A percentile compares a stretch with the other conserved stretches of the same genome.
Conservation (phyloP, 1,140 invertebrate genomes). For the Drosophila baimaii region DNA sequence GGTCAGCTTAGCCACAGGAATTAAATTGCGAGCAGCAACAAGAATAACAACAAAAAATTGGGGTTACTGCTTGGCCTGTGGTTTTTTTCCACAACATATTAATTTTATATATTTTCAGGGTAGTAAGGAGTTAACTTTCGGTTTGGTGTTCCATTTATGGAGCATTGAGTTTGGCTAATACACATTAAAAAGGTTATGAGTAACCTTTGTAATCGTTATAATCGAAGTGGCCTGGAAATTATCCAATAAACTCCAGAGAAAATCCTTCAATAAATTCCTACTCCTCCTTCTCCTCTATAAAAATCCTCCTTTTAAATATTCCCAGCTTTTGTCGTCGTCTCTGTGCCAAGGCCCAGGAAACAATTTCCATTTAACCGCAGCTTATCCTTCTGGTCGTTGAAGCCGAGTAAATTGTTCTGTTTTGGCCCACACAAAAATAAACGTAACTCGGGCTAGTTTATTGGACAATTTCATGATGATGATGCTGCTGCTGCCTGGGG, state of each 20-base stretch:
- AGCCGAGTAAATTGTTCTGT: slow-evolving; percentile 36
- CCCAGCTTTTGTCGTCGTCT: slow-evolving; percentile 11
- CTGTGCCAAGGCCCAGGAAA: slow-evolving; percentile 2
- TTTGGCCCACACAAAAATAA: slow-evolving; percentile 45
- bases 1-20: slow-evolving; percentile 59
- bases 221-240: background rate
- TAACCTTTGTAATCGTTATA: background rate
- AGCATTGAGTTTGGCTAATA: background rate
- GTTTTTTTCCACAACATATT: too few relatives aligned
- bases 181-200: background rate
- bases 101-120: slow-evolving; percentile 4
- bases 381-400: slow-evolving; percentile 38
- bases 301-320: slow-evolving; percentile 19
- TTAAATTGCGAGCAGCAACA: slow-evolving; percentile 34
- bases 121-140: slow-evolving; percentile 2
- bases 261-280: background rate
- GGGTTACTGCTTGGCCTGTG: slow-evolving; percentile 1
- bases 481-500: background rate
- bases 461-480: slow-evolving; percentile 24
- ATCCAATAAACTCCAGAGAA: slow-evolving; percentile 4
- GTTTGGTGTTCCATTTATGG: background rate
- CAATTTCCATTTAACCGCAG: slow-evolving; percentile 44
- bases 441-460: slow-evolving; percentile 50
- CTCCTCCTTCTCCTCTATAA: background rate
- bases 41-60: slow-evolving; percentile 17